phyloP scores from a whole-genome alignment of 2,888 invertebrate genomes.

The Diaphora mendica region DNA sequence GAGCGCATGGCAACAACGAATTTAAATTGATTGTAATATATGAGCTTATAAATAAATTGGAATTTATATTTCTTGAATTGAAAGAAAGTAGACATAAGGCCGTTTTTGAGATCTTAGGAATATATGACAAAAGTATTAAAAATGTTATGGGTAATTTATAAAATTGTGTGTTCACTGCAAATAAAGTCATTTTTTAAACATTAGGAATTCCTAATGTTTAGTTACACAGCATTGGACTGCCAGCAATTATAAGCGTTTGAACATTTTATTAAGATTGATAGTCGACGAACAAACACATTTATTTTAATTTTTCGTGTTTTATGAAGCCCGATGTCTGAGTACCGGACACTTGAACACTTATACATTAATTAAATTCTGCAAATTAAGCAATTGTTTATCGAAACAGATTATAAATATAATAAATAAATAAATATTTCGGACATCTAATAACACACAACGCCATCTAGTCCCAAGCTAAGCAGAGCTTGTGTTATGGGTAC shows the following conservation, averaged over 20 bases:
- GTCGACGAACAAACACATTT: not conserved
- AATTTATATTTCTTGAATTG: not conserved
- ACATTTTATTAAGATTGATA: not conserved
- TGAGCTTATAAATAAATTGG: not conserved
- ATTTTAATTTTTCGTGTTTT: not conserved
- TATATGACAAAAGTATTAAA: not conserved
- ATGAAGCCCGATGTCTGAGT: not conserved
- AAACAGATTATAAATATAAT: too few species aligned
- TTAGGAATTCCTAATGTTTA: not conserved
- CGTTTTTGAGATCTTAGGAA: not conserved
- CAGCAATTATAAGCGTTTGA: not conserved
- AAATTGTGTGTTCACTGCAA: too few species aligned
- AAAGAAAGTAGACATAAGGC: not conserved
- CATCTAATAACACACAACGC: too few species aligned
- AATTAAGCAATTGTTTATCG: too few species aligned
- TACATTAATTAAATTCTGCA: not conserved
- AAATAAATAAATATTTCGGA: too few species aligned
- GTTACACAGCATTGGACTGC: too few species aligned
- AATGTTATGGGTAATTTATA: not conserved
- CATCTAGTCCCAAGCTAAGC: too few species aligned
- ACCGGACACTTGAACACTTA: not conserved
- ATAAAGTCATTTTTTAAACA: not conserved
- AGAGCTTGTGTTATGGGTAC: too few species aligned
- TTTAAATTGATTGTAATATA: not conserved
- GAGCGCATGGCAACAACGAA: conserved; percentile 8